Conservation (phyloP, 2,797 vertebrate species). For the Scolopax rusticola region DNA sequence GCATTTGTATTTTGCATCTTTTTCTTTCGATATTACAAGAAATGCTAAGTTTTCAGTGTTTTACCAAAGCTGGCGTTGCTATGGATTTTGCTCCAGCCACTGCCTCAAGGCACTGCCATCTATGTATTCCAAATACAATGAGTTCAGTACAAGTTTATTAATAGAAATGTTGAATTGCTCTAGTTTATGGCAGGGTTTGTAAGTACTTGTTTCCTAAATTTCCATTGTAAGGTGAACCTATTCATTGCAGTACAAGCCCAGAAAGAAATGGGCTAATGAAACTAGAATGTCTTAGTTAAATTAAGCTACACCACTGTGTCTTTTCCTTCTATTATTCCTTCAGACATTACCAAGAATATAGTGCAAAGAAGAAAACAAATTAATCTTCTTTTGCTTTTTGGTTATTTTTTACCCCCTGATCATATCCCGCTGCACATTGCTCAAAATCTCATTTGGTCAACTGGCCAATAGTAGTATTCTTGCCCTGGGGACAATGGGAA, state of each 20-base stretch:
- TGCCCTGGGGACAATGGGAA: not conserved
- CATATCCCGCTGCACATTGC: not conserved
- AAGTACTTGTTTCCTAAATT: conserved; percentile 49
- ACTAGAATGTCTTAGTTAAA: conserved; percentile 28
- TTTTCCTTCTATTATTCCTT: not conserved
- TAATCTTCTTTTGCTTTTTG: not conserved
- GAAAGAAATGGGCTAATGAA: not conserved
- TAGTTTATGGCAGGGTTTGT: conserved; percentile 27
- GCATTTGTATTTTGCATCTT: not conserved
- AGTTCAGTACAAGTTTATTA: conserved; percentile 44
- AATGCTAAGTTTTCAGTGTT: not conserved
- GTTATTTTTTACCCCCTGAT: not conserved
- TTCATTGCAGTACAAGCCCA: conserved; percentile 2
- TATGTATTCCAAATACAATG: conserved; percentile 32
- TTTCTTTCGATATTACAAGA: not conserved
- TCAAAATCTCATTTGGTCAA: not conserved
- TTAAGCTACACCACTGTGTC: not conserved
- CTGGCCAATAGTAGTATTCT: not conserved
- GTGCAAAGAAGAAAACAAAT: not conserved
- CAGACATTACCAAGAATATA: not conserved
- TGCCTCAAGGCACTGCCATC: not conserved
- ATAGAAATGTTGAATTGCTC: conserved; percentile 51
- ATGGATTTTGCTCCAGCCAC: conserved; percentile 17
- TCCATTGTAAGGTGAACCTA: not conserved
- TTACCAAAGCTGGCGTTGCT: not conserved